phyloP scores from a whole-genome alignment of 2,888 invertebrate species.

The Macrophya alboannulata region DNA sequence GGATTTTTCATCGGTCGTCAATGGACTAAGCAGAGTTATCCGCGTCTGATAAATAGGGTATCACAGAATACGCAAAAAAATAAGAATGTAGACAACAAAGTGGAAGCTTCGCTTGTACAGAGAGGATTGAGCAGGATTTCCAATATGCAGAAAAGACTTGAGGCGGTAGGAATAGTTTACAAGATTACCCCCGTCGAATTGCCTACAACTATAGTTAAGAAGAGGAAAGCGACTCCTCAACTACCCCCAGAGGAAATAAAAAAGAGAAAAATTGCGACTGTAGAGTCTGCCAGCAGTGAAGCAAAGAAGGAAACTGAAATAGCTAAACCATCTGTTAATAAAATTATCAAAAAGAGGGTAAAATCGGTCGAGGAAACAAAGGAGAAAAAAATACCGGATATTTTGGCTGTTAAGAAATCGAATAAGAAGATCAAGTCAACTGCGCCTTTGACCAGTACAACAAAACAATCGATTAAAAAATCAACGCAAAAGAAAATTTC shows the following conservation, averaged over 20 bases:
- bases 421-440: not conserved
- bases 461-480: not conserved
- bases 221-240: not conserved
- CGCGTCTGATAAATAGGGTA: slow-evolving; percentile 78
- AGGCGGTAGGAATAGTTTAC: slow-evolving; percentile 72
- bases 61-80: slow-evolving; percentile 81
- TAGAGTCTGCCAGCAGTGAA: not conserved
- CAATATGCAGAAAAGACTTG: slow-evolving; percentile 71
- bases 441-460: not conserved
- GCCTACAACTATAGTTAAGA: slow-evolving; percentile 21
- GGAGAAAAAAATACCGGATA: not conserved
- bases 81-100: slow-evolving; percentile 77
- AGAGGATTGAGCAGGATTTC: slow-evolving; percentile 78
- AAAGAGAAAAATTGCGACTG: slow-evolving; percentile 12
- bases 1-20: slow-evolving; percentile 82
- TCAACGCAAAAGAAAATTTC: slow-evolving; percentile 22
- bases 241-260: not conserved
- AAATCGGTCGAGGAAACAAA: slow-evolving; percentile 59
- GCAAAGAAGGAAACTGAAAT: not conserved
- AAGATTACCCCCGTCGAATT: slow-evolving; percentile 66
- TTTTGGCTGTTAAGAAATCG: slow-evolving; percentile 15
- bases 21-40: slow-evolving; percentile 81
- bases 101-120: slow-evolving; percentile 78
- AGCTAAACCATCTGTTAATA: not conserved
- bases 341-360: slow-evolving; percentile 18